These are phyloP conservation scores for Sebastolobus altivelis DNA, from an alignment of 2,797 vertebrate genomes.

Conservation along the genomic window DNA sequence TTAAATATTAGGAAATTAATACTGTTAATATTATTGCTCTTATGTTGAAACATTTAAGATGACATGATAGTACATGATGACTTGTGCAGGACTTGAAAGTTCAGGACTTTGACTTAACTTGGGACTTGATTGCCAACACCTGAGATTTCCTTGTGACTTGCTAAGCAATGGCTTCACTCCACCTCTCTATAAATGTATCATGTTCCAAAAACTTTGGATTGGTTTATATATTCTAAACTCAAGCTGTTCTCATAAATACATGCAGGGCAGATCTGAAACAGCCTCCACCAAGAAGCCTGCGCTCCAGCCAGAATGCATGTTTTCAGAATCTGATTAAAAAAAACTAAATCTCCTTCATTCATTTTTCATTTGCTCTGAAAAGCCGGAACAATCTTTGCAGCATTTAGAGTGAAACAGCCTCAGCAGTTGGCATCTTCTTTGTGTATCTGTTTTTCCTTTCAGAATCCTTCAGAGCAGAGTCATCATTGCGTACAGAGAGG, in stretches of 20 bases:
- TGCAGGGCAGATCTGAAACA: conserved; percentile 15
- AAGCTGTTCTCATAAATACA: conserved; percentile 45
- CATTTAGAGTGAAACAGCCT: background rate
- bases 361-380: conserved; percentile 40
- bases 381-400: background rate
- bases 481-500: conserved; percentile 10
- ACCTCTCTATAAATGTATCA: conserved; percentile 3
- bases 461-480: conserved; percentile 16
- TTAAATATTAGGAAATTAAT: background rate
- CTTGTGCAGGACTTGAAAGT: no score
- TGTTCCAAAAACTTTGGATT: conserved; percentile 2
- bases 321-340: conserved; percentile 1
- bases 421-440: background rate
- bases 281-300: background rate
- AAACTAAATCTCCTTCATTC: conserved; percentile 15
- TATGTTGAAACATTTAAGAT: background rate
- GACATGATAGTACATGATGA: no score
- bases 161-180: background rate
- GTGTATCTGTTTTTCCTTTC: background rate
- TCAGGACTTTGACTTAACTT: background rate
- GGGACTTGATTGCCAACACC: background rate
- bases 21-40: background rate
- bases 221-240: conserved; percentile 34
- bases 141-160: background rate
- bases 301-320: background rate